Evolutionary conservation across 1,140 invertebrate genomes (phyloP).

Genomic region (Zaprionus africanus): DNA sequence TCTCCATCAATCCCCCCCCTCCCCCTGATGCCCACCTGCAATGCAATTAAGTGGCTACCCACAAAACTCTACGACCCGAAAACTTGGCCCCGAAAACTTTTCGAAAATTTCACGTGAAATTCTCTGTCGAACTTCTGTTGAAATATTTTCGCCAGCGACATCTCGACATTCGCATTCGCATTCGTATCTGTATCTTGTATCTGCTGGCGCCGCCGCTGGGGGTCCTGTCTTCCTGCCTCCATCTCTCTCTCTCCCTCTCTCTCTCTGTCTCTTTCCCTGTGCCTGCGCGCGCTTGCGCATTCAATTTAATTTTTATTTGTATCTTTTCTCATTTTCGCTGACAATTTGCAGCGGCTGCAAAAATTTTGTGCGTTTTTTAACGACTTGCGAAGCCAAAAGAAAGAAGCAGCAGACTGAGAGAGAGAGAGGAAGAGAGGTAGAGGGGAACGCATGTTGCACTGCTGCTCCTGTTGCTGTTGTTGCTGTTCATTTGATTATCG

Average conservation of each 20-base stretch:
- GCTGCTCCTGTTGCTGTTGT: conserved; percentile 42
- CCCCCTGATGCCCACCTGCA: not conserved
- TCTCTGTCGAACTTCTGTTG: conserved; percentile 71
- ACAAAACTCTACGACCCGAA: conserved; percentile 32
- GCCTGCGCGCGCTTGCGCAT: conserved; percentile 64
- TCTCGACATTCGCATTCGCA: conserved; percentile 27
- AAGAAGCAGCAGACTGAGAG: not conserved
- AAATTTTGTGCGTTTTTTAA: conserved; percentile 72
- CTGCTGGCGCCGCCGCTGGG: conserved; percentile 79
- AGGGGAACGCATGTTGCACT: conserved; percentile 67
- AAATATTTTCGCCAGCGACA: conserved; percentile 73
- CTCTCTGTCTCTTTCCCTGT: conserved; percentile 31
- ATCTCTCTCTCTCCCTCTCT: conserved; percentile 12
- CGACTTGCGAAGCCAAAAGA: conserved; percentile 49
- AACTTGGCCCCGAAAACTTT: conserved; percentile 2
- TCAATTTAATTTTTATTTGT: conserved; percentile 82
- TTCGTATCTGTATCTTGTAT: conserved; percentile 79
- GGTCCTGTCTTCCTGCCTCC: conserved; percentile 72
- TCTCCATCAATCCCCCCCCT: not conserved
- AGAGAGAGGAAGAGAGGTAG: not conserved
- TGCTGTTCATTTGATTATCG: conserved; percentile 81
- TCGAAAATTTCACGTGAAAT: conserved; percentile 68
- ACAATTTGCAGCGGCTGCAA: conserved; percentile 70
- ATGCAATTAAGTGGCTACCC: conserved; percentile 55
- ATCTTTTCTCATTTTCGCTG: conserved; percentile 39